Conservation (phyloP, 2,888 invertebrate genomes). For the Parascotia fuliginaria region DNA sequence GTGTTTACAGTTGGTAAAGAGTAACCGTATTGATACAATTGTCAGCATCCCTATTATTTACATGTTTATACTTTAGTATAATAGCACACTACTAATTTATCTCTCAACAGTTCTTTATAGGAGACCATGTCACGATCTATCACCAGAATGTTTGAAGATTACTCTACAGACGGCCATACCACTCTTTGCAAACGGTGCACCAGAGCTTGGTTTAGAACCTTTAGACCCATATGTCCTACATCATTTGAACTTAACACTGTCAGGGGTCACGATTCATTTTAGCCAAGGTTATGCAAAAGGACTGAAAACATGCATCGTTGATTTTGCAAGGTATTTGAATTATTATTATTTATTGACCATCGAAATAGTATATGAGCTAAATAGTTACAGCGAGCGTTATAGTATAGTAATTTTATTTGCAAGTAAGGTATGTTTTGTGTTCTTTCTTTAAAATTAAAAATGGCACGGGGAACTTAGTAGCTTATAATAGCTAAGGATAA, state of each 20-base stretch:
- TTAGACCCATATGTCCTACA: slow-evolving; percentile 61
- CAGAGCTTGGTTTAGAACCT: slow-evolving; percentile 52
- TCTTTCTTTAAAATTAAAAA: too few relatives aligned
- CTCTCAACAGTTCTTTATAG: slow-evolving; percentile 21
- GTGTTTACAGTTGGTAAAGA: too few relatives aligned
- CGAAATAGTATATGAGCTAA: too few relatives aligned
- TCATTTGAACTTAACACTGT: slow-evolving; percentile 51
- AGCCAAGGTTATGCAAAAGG: slow-evolving; percentile 55
- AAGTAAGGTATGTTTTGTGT: too few relatives aligned
- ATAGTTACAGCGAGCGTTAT: too few relatives aligned
- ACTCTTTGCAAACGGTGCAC: slow-evolving; percentile 51
- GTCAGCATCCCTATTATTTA: too few relatives aligned
- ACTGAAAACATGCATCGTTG: slow-evolving; percentile 57
- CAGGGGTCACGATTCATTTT: slow-evolving; percentile 56
- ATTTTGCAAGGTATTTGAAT: slow-evolving; percentile 50
- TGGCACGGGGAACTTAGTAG: too few relatives aligned
- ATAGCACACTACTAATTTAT: too few relatives aligned
- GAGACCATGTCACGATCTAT: slow-evolving; percentile 49
- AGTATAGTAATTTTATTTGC: too few relatives aligned
- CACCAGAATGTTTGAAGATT: slow-evolving; percentile 53
- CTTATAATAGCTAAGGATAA: too few relatives aligned
- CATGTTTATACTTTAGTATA: too few relatives aligned
- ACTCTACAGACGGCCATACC: slow-evolving; percentile 53
- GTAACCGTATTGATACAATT: too few relatives aligned
- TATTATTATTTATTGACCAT: background rate